Evolutionary conservation across 2,888 invertebrate species (phyloP), one percentile per base, ranked within the genome.

Genomic region (Lithophane semibrunnea): DNA sequence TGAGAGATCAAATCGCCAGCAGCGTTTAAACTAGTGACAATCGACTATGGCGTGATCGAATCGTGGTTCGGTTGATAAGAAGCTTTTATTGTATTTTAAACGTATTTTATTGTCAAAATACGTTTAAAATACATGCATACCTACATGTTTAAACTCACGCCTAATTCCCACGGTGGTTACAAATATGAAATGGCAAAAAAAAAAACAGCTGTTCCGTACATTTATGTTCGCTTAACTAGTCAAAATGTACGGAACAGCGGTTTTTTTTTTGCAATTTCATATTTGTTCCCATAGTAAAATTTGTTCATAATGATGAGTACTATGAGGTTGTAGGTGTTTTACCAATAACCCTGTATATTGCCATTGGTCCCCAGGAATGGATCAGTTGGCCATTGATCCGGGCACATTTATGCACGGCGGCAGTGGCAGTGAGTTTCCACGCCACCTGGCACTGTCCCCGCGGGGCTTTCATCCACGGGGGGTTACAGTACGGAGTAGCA

Each of bases 371-470:
- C 3, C 83, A 95, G 95, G 89, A 85, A 54, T 92, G 90, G 90
- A 64, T 93, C n/a, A 92, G 87, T 52, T 94, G 93, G 94, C 91
- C 91, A 5, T 67, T 91, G 54, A 65, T 94, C 3, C 91, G 94
- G 7, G 93, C 94, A 0, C 94, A 95, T 69, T 68, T 94, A 2
- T 97, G 97, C 89, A 97, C 97, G 21, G 89, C 97, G 70, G 97
- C 97, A 0, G 93, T 97, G 80, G 96, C 97, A 0, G 94, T 97
- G 71, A 97, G 97, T 68, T 94, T 97, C 79, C 97, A 97, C 83
- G 97, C 97, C 87, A 94, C 97, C 52, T 97, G 97, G 95, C 94
- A 97, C n/a, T 94, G 97, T 54, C 97, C 98, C 0, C 96, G 97
- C 61, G 96, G 97, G 16, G 97, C 96, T 0, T 93, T 94, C 80